Base-by-base conservation (phyloP, 2,888 invertebrate species). In the Venusia cambrica region DNA sequence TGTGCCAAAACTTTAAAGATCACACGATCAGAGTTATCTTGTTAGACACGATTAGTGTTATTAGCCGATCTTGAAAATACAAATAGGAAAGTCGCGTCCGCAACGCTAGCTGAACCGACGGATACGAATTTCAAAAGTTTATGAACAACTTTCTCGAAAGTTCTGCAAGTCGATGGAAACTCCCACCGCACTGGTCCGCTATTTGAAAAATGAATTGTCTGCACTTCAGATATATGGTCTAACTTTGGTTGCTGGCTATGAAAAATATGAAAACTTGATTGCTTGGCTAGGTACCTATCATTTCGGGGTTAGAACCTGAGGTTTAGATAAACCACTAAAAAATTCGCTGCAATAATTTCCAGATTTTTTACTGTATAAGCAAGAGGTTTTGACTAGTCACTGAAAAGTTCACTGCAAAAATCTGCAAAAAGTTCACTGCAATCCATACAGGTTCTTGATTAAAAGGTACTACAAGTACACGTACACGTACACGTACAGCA, bases 171-270 rank as follows among this genome's bases (percentile, higher is more conserved):
- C 50, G 69, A 69, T 70, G 70, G 55, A 55, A 75, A 73, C 63
- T 77, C 57, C 41, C 47, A 58, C 67, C 65, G 63, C 59, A n/a
- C n/a, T n/a, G 50, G 66, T 60, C 62, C 66, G 73, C 64, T 62
- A 61, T 75, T 77, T 83, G 80, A 83, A 84, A 84, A 84, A 84
- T 84, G 80, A 81, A 81, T 84, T 81, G 84, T 84, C 81, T 76
- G 71, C 77, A 70, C 76, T 77, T 59, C 70, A 71, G 69, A 79
- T 79, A 81, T 80, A 80, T 79, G 73, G 70, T 66, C 64, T 64
- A 66, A 79, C 72, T 78, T 78, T 62, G 48, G 52, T 51, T 57
- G 50, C 62, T n/a, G n/a, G n/a, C n/a, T n/a, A n/a, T 56, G 61
- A 63, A 62, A 65, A 74, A 76, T 75, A 74, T 73, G 70, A 62